Evolutionary conservation across 2,888 invertebrate species (phyloP), one percentile per base, ranked within the genome.

Genomic region (Hololepta plana): DNA sequence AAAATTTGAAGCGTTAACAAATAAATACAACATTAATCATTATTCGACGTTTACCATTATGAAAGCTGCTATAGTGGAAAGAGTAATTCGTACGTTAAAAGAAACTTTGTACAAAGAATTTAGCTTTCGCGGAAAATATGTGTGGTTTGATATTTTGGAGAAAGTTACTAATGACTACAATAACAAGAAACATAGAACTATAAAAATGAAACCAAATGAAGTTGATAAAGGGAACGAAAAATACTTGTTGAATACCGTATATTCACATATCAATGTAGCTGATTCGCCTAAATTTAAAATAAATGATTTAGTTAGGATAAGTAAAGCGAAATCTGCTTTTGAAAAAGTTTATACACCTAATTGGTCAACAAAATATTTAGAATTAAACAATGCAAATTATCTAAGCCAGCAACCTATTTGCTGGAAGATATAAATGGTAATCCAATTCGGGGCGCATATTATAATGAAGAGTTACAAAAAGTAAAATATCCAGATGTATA

Each of bases 61-160:
- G 12, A 38, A 38, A 33, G 35, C 38, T 12, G 21, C 32, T 19
- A 34, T 34, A n/a, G 34, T 26, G 14, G 35, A 37, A 30, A 27
- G 39, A 10, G 26, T 27, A 9, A 30, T 30, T 15, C 15, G 27
- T 4, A 30, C 27, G 4, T 5, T 30, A 15, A 30, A 30, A 15
- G 14, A 7, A 9, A 30, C 27, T n/a, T 10, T 20, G 4, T 27
- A 20, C 11, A 8, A 15, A 8, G 9, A 12, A 8, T 30, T 30
- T 15, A 19, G 19, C 16, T 4, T 15, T 8, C 9, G 14, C 8
- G 27, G 23, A 10, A 25, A 24, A 12, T 23, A 26, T 24, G 11
- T 3, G 7, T 27, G 27, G 27, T 14, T 8, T 11, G 23, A 23
- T 25, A 16, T 19, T 12, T 12, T 28, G 4, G 10, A 27, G 4